Percentiles rank a stretch among this genome's conserved stretches.
Conservation (phyloP, 2,888 invertebrate species). For the Hypomecis punctinalis region DNA sequence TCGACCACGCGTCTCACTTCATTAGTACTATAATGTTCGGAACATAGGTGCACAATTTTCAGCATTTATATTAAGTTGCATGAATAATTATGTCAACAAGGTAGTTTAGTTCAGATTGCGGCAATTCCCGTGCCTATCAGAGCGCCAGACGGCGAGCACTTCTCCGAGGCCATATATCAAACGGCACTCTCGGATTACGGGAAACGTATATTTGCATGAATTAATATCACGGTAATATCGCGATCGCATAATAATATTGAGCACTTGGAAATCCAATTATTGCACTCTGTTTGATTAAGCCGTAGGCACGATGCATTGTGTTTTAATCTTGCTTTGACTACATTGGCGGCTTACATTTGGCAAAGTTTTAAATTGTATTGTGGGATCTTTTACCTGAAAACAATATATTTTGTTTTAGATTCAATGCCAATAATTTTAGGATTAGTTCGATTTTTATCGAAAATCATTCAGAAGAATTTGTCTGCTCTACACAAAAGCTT, state of each 20-base stretch:
- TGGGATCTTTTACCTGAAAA: no score
- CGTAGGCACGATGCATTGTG: not conserved
- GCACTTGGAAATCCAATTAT: conserved; percentile 17
- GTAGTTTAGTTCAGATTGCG: not conserved
- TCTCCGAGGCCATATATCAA: conserved; percentile 22
- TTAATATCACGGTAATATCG: conserved; percentile 27
- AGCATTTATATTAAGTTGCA: not conserved
- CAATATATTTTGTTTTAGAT: no score
- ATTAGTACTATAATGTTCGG: no score
- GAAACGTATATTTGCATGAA: conserved; percentile 31
- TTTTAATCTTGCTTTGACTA: not conserved
- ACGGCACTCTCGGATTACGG: conserved; percentile 21
- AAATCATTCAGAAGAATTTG: no score
- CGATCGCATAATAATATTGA: conserved; percentile 17
- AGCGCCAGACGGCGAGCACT: conserved; percentile 11
- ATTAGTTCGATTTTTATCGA: no score
- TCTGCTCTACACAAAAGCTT: no score
- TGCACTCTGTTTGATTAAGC: conserved; percentile 15
- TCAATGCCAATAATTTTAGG: no score
- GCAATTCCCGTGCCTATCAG: not conserved
- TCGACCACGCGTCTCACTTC: no score
- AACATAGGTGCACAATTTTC: no score
- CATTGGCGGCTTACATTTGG: not conserved
- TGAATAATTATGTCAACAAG: not conserved
- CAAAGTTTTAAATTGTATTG: no score